A percentile compares a stretch with the other conserved stretches of the same genome.
Conservation (phyloP, 2,797 vertebrate genomes). For the Bucorvus abyssinicus region DNA sequence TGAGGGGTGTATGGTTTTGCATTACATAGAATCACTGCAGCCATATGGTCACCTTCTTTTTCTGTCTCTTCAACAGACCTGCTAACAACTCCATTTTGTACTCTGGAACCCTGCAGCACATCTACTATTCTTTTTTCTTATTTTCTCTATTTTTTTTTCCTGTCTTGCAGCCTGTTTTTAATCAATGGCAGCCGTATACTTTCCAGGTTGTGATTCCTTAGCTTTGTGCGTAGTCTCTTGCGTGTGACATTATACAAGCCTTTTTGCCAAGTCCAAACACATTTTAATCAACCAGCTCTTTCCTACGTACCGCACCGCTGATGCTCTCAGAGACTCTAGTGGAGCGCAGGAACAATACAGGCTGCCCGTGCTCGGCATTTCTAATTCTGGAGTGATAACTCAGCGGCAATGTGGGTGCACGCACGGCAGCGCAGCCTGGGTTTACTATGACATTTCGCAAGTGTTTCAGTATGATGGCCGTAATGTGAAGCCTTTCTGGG, state of each 20-base stretch:
- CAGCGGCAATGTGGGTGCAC: background rate
- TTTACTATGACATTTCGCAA: background rate
- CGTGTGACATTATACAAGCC: background rate
- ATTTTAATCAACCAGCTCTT: background rate
- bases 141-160: background rate
- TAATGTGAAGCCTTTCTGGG: background rate
- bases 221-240: background rate
- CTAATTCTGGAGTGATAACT: background rate
- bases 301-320: accelerated
- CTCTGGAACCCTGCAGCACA: background rate
- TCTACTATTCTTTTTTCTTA: background rate
- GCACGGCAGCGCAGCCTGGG: accelerated
- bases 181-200: background rate
- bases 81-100: background rate
- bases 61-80: background rate
- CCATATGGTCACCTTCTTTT: background rate
- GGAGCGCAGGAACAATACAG: background rate
- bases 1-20: background rate
- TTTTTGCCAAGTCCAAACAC: background rate
- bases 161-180: background rate
- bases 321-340: background rate
- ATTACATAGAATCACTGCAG: background rate
- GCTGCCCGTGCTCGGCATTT: accelerated
- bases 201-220: background rate
- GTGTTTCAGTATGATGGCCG: accelerated